Evolutionary conservation across 2,888 invertebrate genomes (phyloP).

Genomic region (Tigriopus californicus): DNA sequence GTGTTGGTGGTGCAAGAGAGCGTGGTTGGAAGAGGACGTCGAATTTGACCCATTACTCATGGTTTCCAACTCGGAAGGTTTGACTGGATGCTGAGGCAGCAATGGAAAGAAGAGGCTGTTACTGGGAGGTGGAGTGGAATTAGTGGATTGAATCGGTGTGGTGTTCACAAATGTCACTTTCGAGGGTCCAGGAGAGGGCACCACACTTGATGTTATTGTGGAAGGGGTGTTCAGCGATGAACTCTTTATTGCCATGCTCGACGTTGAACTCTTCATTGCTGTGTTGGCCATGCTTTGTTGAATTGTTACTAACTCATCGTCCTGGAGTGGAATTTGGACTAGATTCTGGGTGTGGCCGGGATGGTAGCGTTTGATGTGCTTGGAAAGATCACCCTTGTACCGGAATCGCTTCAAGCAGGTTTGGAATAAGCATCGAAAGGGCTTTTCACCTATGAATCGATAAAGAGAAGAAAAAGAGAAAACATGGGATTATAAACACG

Average conservation of each 20-base stretch:
- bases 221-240: background rate
- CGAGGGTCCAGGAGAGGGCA: background rate
- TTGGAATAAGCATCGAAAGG: conserved; percentile 14
- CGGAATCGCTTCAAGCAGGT: conserved; percentile 14
- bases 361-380: conserved; percentile 14
- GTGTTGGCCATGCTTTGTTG: conserved; percentile 1
- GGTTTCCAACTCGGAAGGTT: background rate
- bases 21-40: no score
- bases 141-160: background rate
- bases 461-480: background rate
- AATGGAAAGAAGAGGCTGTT: conserved; percentile 9
- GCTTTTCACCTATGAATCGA: conserved; percentile 14
- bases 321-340: conserved; percentile 13
- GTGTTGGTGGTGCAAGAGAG: background rate
- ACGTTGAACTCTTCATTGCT: background rate
- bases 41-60: background rate
- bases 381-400: conserved; percentile 15
- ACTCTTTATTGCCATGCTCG: no score
- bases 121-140: background rate
- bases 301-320: conserved; percentile 8
- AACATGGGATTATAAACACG: no score
- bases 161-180: background rate
- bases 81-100: conserved; percentile 7
- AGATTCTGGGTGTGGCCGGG: conserved; percentile 12
- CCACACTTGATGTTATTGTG: background rate